A percentile compares a stretch with the other conserved stretches of the same genome.
Conservation (phyloP, 2,888 invertebrate genomes). For the Ypsolopha scabrella region DNA sequence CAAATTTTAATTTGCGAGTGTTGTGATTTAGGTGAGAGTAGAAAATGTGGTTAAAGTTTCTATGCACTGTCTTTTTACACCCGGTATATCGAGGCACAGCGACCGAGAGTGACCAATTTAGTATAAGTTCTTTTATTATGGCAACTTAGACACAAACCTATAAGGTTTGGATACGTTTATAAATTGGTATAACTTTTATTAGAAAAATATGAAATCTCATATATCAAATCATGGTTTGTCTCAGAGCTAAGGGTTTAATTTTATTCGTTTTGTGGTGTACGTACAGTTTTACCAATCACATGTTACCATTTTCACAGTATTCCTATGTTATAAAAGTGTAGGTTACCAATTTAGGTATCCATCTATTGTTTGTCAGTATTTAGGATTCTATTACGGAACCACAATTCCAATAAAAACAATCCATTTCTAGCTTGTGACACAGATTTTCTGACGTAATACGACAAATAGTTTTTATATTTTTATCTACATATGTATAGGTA, state of each 20-base stretch:
- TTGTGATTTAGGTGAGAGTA: neutral
- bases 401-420: neutral
- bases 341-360: conserved; percentile 7
- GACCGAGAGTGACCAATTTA: conserved; percentile 24
- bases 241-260: neutral
- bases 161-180: no score
- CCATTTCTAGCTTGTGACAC: neutral
- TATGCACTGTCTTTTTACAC: no score
- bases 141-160: neutral
- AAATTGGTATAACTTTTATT: neutral
- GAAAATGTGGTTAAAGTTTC: neutral
- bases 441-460: neutral
- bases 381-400: neutral
- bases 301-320: conserved; percentile 23
- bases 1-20: no score
- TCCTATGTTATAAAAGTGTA: conserved; percentile 9
- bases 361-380: neutral
- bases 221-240: neutral
- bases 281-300: conserved; percentile 10
- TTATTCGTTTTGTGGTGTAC: neutral
- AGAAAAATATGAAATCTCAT: neutral
- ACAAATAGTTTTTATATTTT: neutral
- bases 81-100: conserved; percentile 16
- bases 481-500: neutral
- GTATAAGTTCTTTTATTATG: neutral